Conservation (phyloP, 1,140 invertebrate species). For the Trigoniulus corallinus region DNA sequence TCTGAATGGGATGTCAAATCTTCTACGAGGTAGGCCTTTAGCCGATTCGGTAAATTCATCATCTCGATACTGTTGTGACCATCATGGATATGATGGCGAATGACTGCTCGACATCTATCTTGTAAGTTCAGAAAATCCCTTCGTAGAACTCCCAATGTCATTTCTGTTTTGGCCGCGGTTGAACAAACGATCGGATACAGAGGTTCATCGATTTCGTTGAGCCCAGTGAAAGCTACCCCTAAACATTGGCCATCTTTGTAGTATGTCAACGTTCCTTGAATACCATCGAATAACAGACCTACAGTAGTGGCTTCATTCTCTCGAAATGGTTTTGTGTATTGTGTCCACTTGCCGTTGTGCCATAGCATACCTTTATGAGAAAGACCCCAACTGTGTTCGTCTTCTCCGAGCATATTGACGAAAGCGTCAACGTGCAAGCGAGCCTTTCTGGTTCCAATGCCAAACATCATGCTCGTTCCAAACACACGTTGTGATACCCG, state of each 20-base stretch:
- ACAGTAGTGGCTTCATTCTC: slow-evolving; percentile 48
- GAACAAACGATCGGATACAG: slow-evolving; percentile 52
- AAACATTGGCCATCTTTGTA: slow-evolving; percentile 50
- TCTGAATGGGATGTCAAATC: background rate
- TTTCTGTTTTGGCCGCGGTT: slow-evolving; percentile 56
- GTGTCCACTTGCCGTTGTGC: slow-evolving; percentile 40
- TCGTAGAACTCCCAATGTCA: slow-evolving; percentile 37
- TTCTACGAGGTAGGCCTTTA: slow-evolving; percentile 19
- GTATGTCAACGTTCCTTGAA: slow-evolving; percentile 48
- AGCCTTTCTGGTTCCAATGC: slow-evolving; percentile 43
- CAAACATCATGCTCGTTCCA: slow-evolving; percentile 62
- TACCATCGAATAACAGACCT: slow-evolving; percentile 46
- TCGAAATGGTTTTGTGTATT: slow-evolving; percentile 47
- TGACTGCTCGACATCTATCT: slow-evolving; percentile 31
- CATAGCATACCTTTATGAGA: slow-evolving; percentile 54
- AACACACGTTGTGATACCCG: slow-evolving; percentile 44
- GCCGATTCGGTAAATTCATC: slow-evolving; percentile 21
- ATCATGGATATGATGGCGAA: slow-evolving; percentile 15
- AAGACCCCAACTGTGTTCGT: slow-evolving; percentile 49
- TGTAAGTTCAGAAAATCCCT: slow-evolving; percentile 47
- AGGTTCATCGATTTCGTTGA: slow-evolving; percentile 31
- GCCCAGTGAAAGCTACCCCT: slow-evolving; percentile 35
- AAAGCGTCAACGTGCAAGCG: slow-evolving; percentile 46
- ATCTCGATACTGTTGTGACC: slow-evolving; percentile 16
- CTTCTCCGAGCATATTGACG: slow-evolving; percentile 49